Evolutionary conservation across 2,888 invertebrate genomes (phyloP), one percentile per base, ranked within the genome.

Genomic region (Zygaena filipendulae): DNA sequence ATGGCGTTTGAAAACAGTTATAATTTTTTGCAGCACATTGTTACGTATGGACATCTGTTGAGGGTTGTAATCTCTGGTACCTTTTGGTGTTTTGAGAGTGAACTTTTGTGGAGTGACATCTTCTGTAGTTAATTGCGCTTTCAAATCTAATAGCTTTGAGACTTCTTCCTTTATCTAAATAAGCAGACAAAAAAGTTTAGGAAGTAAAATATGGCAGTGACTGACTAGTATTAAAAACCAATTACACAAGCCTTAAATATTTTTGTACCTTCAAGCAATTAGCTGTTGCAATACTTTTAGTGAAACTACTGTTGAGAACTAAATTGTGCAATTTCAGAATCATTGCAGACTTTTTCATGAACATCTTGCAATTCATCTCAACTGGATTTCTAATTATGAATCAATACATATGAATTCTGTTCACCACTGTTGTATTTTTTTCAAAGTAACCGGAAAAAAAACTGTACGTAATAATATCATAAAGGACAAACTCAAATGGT

Each of bases 41-140:
- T 93, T 88, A 14, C 98, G 84, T 33, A 99, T 82, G 1, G 93
- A 88, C 97, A 97, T 99, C 71, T 97, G 96, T 47, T 91, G 88
- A 0, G 98, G 95, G 33, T 86, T 89, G 74, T 93, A 98, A 62
- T 99, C 99, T 32, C 97, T 82, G 0, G 98, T 98, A 3, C 97
- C 93, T 67, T 95, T 96, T 0, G 95, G 88, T 0, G 94, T 94
- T 74, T 96, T 96, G 29, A 95, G 87, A 1, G 84, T 85, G 54
- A 94, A 91, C 67, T 94, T 95, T 45, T 89, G 88, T n/a, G 79
- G 77, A 4, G 69, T 71, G 1, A 57, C 70, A 60, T 87, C 87
- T 47, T 82, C 82, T 23, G 74, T 66, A 2, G 68, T 75, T 2
- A 93, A 59, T 50, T 90, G 86, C 2, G 88, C 85, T 77, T 95